Conservation (phyloP, 2,113 vertebrate genomes). For the Rhineura floridana region DNA sequence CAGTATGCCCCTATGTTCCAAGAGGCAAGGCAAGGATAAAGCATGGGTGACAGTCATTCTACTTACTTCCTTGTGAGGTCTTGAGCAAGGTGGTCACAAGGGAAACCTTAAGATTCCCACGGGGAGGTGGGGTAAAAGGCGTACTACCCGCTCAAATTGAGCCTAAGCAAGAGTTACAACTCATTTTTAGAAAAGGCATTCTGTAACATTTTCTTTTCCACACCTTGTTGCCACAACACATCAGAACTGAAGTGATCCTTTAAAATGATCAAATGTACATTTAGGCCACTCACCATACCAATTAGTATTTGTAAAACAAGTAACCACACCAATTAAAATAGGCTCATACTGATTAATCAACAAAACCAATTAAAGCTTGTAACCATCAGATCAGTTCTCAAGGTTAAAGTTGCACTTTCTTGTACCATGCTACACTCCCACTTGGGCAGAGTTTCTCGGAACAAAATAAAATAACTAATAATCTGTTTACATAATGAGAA, state of each 20-base stretch:
- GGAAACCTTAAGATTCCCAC: background rate
- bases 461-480: background rate
- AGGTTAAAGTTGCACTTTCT: background rate
- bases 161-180: background rate
- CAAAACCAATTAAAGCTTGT: constrained; percentile 1
- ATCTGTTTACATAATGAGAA: background rate
- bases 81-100: background rate
- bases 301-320: too few species aligned
- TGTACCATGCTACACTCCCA: too few species aligned
- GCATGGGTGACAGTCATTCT: background rate
- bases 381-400: background rate
- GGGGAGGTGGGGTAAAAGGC: too few species aligned
- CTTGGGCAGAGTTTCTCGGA: background rate
- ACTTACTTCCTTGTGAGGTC: background rate
- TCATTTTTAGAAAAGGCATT: background rate
- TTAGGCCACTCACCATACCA: background rate
- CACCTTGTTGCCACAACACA: background rate
- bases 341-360: background rate
- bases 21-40: background rate
- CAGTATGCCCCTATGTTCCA: too few species aligned
- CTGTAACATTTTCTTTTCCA: background rate
- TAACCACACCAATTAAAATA: constrained; percentile 1
- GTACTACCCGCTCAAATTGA: too few species aligned
- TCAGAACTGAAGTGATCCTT: background rate
- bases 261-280: background rate